Evolutionary conservation across 2,888 invertebrate genomes (phyloP), one percentile per base, ranked within the genome.

Genomic region (Drosophila multiciliata): DNA sequence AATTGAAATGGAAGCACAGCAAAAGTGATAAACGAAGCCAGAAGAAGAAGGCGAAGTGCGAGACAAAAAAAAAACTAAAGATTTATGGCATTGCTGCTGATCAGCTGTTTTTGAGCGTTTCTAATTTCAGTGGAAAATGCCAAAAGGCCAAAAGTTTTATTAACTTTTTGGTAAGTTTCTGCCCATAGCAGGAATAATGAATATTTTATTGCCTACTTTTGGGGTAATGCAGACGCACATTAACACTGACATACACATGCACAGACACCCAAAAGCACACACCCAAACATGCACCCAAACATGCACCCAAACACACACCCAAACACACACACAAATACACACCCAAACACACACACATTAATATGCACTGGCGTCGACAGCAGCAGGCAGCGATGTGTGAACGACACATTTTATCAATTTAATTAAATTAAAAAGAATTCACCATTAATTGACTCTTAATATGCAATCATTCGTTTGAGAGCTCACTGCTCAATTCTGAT

Each of bases 391-490:
- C 77, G 75, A 80, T 74, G 80, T 73, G 80, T 74, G 63, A 73
- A 80, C 62, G 50, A 62, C 54, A 63, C 66, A 63, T 69, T 84
- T 82, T 75, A 82, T 81, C 83, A 72, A 81, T 86, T 75, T 75
- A 59, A 90, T 88, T 90, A 78, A 83, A 90, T 90, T 86, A 74
- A 83, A 83, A 80, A 82, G 83, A 83, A 82, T 87, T 90, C 62
- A 72, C 60, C 83, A 86, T 73, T 90, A 89, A 87, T 87, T 86
- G 83, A 80, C 82, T 90, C 82, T 83, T 83, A 80, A 90, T 88
- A 89, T 77, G 75, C 88, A 82, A 78, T 82, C 86, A 86, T 87
- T 82, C 82, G 73, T 76, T 67, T 69, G 59, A 73, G 55, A 63
- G 62, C 49, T 38, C 64, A 29, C 23, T 48, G 55, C 49, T 49